phyloP scores from a whole-genome alignment of 2,888 invertebrate species.

The Eilema depressum region DNA sequence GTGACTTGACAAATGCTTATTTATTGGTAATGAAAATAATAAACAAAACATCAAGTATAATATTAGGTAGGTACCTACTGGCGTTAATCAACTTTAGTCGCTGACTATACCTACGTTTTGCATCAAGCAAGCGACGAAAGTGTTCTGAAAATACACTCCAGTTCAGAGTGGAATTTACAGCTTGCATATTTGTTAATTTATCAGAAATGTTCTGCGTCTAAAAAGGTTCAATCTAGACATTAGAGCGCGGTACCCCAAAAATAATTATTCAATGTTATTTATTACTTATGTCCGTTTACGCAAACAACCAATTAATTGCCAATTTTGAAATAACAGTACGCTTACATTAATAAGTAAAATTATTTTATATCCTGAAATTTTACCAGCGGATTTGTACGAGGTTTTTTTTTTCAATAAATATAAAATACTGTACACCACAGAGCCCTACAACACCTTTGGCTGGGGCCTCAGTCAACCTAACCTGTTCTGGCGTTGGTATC shows the following conservation, averaged over 20 bases:
- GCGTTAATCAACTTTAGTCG: no score
- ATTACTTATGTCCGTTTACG: conserved; percentile 59
- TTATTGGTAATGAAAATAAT: no score
- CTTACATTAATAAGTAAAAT: conserved; percentile 1
- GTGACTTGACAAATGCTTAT: no score
- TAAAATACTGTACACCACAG: not conserved
- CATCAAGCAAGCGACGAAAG: no score
- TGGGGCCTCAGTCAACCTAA: not conserved
- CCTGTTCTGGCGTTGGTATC: not conserved
- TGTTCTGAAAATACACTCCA: no score
- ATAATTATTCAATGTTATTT: conserved; percentile 35
- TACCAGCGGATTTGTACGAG: not conserved
- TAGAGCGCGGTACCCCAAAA: conserved; percentile 8
- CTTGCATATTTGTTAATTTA: not conserved
- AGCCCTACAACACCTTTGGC: not conserved
- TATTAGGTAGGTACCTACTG: no score
- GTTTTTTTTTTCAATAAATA: not conserved
- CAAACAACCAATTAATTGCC: conserved; percentile 48
- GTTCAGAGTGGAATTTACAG: no score
- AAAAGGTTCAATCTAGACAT: not conserved
- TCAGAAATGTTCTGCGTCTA: not conserved
- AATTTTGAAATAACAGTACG: conserved; percentile 20
- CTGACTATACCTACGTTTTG: no score
- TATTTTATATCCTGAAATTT: not conserved
- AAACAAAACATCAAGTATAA: no score